Evolutionary conservation across 2,888 invertebrate species (phyloP), one percentile per base, ranked within the genome.

Genomic region (Carabus problematicus): DNA sequence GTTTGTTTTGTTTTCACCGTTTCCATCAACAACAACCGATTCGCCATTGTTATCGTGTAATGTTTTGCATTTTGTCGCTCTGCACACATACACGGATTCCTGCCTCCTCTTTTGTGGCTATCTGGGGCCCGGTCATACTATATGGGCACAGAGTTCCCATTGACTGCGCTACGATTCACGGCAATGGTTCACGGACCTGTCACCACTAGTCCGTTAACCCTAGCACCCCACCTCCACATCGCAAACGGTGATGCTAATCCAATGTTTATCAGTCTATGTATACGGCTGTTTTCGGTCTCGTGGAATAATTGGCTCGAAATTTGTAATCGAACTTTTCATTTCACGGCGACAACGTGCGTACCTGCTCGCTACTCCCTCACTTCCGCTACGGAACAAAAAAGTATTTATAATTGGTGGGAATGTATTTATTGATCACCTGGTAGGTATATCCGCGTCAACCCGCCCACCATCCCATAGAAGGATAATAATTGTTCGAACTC

Each of bases 1-100:
- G 66, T 66, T 66, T 66, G 66, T 66, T 66, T 66, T 66, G 66
- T 66, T 56, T 59, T 59, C 56, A 64, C 43, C 49, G 66, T 47
- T 66, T 64, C 64, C 55, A 64, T 42, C 64, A 64, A 19, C 64
- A 64, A 64, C 64, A 64, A 49, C 39, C 49, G 49, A 62, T 63
- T 54, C 55, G 19, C 56, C 64, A 64, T 64, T 64, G 64, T 64
- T 64, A 56, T 55, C 52, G 56, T 64, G 64, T 55, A 54, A 45
- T 43, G 56, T 56, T 64, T 55, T 41, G 63, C 63, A 64, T 64
- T 16, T 52, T 52, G 52, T 52, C 52, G 19, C 16, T 18, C 9
- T 19, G 18, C 52, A 18, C 52, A 6, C 29, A 29, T 6, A 29
- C 29, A 29, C 2, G 18, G 6, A 6, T 29, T 29, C 29, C 29